These are phyloP conservation scores for Platynereis dumerilii DNA, from an alignment of 2,888 invertebrate species.

Conservation along the genomic window DNA sequence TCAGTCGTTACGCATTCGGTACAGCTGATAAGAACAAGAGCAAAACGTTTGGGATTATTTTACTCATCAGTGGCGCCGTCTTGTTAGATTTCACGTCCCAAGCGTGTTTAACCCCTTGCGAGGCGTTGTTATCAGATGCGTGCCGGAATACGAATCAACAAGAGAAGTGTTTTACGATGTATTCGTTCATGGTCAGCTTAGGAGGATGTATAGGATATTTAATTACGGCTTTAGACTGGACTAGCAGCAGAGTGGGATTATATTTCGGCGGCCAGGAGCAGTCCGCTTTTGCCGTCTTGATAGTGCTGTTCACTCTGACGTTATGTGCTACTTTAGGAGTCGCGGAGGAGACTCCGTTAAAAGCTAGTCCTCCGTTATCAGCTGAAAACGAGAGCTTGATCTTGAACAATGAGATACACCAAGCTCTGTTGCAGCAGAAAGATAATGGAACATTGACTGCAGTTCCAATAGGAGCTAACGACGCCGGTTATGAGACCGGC, in stretches of 20 bases:
- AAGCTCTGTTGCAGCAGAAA: slow-evolving; percentile 26
- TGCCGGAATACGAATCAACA: slow-evolving; percentile 88
- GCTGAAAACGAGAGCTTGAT: slow-evolving; percentile 19
- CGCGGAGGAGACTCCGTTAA: slow-evolving; percentile 83
- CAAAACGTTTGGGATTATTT: slow-evolving; percentile 41
- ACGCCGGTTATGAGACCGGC: slow-evolving; percentile 55
- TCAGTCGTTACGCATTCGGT: slow-evolving; percentile 44
- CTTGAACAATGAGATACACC: slow-evolving; percentile 30
- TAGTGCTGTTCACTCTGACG: slow-evolving; percentile 84
- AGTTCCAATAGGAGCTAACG: slow-evolving; percentile 25
- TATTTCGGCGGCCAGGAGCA: slow-evolving; percentile 86
- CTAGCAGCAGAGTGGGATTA: slow-evolving; percentile 69
- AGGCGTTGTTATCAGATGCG: slow-evolving; percentile 91
- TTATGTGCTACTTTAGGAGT: slow-evolving; percentile 84
- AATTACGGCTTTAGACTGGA: slow-evolving; percentile 81
- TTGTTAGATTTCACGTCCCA: slow-evolving; percentile 94
- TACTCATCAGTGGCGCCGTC: slow-evolving; percentile 77
- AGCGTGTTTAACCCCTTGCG: slow-evolving; percentile 92
- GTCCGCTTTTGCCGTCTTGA: slow-evolving; percentile 89
- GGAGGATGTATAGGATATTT: slow-evolving; percentile 95
- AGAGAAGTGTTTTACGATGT: slow-evolving; percentile 89
- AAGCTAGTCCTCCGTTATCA: neutral
- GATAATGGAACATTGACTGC: neutral
- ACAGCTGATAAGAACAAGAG: slow-evolving; percentile 31
- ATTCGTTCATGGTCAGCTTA: slow-evolving; percentile 94